Evolutionary conservation across 2,113 vertebrate species (phyloP).

Genomic region (Cryptomyrus ogoouensis): DNA sequence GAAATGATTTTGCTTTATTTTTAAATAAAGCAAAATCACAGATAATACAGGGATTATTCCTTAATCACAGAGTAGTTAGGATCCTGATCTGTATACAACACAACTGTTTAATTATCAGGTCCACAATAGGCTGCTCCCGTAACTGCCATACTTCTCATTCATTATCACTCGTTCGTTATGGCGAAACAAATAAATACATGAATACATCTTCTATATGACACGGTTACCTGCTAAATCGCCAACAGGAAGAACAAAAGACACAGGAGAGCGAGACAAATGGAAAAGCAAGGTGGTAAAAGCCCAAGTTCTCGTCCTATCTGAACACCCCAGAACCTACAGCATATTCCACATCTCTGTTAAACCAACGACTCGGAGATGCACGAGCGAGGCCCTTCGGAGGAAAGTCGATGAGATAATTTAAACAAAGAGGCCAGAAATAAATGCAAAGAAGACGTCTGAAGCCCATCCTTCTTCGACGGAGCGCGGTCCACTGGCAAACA

Average conservation of each 20-base stretch:
- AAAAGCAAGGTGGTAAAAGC: constrained; percentile 43
- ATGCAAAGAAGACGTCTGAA: constrained; percentile 36
- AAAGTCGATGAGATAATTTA: background rate
- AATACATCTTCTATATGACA: constrained; percentile 50
- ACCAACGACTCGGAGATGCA: constrained; percentile 26
- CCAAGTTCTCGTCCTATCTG: constrained; percentile 43
- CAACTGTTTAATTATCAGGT: background rate
- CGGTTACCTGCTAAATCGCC: constrained; percentile 44
- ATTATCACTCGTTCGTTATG: background rate
- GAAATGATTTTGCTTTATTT: background rate
- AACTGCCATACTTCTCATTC: background rate
- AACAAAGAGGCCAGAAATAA: background rate
- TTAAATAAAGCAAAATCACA: background rate
- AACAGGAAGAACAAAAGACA: constrained; percentile 29
- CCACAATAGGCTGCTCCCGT: background rate
- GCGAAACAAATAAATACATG: constrained; percentile 21
- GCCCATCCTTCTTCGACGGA: constrained; percentile 24
- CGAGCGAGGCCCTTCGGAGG: background rate
- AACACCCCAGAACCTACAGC: constrained; percentile 35
- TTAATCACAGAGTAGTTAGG: background rate
- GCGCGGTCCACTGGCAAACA: constrained; percentile 32
- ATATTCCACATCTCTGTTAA: constrained; percentile 28
- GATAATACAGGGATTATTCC: background rate
- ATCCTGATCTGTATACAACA: background rate
- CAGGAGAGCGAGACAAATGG: background rate